These are phyloP conservation scores for Chroicocephalus ridibundus DNA, from an alignment of 2,113 vertebrate species.

Conservation along the genomic window DNA sequence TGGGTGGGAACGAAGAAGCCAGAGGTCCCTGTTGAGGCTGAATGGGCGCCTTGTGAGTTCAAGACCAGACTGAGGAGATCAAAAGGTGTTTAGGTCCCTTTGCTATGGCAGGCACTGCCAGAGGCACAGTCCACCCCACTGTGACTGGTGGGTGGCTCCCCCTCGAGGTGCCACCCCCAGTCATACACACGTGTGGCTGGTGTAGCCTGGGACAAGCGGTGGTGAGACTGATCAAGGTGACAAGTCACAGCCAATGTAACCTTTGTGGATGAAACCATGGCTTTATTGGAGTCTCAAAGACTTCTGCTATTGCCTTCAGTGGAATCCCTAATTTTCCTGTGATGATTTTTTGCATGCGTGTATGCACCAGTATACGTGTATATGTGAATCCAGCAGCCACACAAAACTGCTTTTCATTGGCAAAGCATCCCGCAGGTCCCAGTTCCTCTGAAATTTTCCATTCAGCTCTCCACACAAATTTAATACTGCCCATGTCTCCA, in stretches of 20 bases:
- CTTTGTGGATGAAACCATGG: neutral
- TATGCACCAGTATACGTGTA: neutral
- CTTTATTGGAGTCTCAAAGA: neutral
- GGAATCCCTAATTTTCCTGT: neutral
- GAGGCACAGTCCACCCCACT: neutral
- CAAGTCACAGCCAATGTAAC: neutral
- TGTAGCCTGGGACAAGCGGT: accelerated
- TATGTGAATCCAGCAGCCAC: neutral
- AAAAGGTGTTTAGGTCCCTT: neutral
- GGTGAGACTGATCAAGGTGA: neutral
- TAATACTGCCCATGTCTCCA: neutral
- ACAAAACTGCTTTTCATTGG: neutral
- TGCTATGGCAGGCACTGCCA: neutral
- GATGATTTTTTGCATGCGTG: neutral
- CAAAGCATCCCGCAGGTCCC: neutral
- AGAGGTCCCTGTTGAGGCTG: neutral
- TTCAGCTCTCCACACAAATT: neutral
- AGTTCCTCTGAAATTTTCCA: constrained; percentile 11
- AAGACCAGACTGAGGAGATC: neutral
- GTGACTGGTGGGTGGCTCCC: neutral
- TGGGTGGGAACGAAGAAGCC: neutral
- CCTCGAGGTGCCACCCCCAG: neutral
- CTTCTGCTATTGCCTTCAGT: neutral
- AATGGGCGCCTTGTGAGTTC: neutral
- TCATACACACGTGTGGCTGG: neutral